Evolutionary conservation across 1,140 invertebrate species (phyloP).

Genomic region (Papilio aristodemus): DNA sequence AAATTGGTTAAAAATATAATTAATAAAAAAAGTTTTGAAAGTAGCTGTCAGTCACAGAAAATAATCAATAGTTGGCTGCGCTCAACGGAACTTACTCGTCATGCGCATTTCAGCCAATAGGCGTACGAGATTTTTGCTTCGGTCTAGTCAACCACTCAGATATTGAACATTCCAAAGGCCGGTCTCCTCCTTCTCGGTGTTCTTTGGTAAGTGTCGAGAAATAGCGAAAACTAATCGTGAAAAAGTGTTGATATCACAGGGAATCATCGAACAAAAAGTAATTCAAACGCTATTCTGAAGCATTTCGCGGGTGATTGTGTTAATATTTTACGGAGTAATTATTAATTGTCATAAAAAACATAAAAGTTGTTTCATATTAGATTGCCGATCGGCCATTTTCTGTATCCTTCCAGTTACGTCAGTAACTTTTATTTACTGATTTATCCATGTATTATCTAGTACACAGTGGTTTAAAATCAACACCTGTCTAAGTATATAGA

Average conservation of each 20-base stretch:
- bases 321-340: slow-evolving; percentile 72
- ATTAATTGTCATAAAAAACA: slow-evolving; percentile 62
- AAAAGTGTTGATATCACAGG: slow-evolving; percentile 69
- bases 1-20: slow-evolving; percentile 23
- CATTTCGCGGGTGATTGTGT: slow-evolving; percentile 69
- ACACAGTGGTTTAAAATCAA: slow-evolving; percentile 41
- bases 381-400: slow-evolving; percentile 74
- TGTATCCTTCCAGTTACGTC: slow-evolving; percentile 43
- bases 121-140: slow-evolving; percentile 63
- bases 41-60: slow-evolving; percentile 56
- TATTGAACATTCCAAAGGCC: slow-evolving; percentile 85
- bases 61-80: slow-evolving; percentile 72
- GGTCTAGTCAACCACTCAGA: slow-evolving; percentile 79
- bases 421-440: slow-evolving; percentile 42
- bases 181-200: slow-evolving; percentile 82
- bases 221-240: slow-evolving; percentile 75
- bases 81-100: slow-evolving; percentile 61
- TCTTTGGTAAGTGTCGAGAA: slow-evolving; percentile 83
- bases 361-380: slow-evolving; percentile 40
- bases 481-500: slow-evolving; percentile 46
- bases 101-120: slow-evolving; percentile 71
- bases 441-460: slow-evolving; percentile 36
- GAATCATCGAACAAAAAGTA: slow-evolving; percentile 66
- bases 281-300: slow-evolving; percentile 43
- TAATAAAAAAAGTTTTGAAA: slow-evolving; percentile 50